Conservation (phyloP, 2,888 invertebrate species). For the Philhelius pedissequus region DNA sequence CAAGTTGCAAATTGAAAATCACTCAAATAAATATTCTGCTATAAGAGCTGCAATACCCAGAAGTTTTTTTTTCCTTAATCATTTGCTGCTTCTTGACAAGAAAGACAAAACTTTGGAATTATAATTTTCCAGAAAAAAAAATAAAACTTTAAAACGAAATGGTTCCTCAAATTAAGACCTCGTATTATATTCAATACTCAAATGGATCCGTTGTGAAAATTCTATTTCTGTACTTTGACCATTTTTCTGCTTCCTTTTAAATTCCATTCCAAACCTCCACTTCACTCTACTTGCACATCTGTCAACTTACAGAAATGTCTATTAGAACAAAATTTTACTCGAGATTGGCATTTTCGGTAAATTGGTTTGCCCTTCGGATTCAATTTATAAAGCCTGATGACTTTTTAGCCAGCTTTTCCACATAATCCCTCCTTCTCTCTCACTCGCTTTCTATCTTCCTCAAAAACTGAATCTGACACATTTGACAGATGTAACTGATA, state of each 20-base stretch:
- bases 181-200: too few relatives aligned
- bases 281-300: neutral
- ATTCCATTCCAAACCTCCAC: neutral
- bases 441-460: neutral
- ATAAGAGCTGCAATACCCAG: neutral
- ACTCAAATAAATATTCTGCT: neutral
- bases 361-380: neutral
- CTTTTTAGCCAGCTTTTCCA: neutral
- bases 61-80: neutral
- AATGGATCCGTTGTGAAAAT: neutral
- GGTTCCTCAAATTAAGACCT: too few relatives aligned
- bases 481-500: neutral
- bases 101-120: neutral
- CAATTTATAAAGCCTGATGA: neutral
- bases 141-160: too few relatives aligned
- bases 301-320: neutral
- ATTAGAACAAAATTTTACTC: neutral
- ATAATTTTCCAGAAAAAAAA: too few relatives aligned
- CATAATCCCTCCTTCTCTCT: neutral
- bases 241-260: neutral
- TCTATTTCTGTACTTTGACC: neutral
- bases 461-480: neutral
- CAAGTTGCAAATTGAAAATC: neutral
- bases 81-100: neutral
- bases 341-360: neutral